Conservation (phyloP, 2,797 vertebrate genomes). For the Bryconaethiops microstoma region DNA sequence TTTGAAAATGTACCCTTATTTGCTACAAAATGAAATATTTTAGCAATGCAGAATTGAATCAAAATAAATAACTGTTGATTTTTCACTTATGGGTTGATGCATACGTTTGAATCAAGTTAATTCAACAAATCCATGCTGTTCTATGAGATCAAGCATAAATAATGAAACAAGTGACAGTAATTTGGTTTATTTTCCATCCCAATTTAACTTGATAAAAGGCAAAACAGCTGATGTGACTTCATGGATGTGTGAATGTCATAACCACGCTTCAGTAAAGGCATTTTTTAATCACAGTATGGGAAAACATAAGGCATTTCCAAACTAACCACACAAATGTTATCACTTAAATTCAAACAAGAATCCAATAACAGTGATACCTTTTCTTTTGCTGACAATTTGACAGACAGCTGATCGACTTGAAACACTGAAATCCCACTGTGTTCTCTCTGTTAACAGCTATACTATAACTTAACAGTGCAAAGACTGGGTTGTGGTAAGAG, state of each 20-base stretch:
- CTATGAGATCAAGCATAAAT: neutral
- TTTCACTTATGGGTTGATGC: no score
- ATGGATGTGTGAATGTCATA: slow-evolving; percentile 53
- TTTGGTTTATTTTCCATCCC: slow-evolving; percentile 62
- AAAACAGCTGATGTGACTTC: slow-evolving; percentile 57
- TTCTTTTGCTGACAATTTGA: slow-evolving; percentile 28
- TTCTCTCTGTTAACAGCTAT: slow-evolving; percentile 30
- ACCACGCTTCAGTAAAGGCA: slow-evolving; percentile 59
- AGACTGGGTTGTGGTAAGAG: slow-evolving; percentile 26
- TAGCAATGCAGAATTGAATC: no score
- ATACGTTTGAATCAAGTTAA: neutral
- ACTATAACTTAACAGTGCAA: slow-evolving; percentile 44
- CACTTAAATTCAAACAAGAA: slow-evolving; percentile 39
- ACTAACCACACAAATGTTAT: slow-evolving; percentile 48
- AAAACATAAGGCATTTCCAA: slow-evolving; percentile 62
- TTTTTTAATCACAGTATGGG: slow-evolving; percentile 60
- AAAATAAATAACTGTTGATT: no score
- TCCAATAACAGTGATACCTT: slow-evolving; percentile 27
- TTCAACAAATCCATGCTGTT: neutral
- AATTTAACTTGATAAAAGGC: slow-evolving; percentile 56
- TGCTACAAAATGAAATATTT: no score
- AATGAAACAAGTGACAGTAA: slow-evolving; percentile 36
- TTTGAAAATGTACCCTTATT: no score
- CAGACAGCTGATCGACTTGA: slow-evolving; percentile 46
- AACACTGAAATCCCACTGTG: slow-evolving; percentile 33